These are phyloP conservation scores for Caenorhabditis latens DNA, from an alignment of 1,140 invertebrate species.

Conservation along the genomic window DNA sequence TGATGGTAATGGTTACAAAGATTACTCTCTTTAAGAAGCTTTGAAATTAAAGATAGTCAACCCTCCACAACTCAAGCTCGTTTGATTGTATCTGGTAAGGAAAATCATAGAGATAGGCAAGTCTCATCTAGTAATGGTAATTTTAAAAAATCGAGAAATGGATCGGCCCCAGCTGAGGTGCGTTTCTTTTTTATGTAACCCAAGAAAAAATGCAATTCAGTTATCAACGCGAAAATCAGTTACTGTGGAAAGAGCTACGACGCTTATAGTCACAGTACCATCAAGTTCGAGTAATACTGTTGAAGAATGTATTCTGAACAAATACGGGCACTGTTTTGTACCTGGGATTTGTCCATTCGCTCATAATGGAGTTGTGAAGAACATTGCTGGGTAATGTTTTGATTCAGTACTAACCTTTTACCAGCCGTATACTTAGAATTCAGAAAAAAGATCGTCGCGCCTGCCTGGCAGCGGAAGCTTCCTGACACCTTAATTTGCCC, in stretches of 20 bases:
- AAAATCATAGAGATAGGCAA: not conserved
- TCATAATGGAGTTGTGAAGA: constrained; percentile 12
- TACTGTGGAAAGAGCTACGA: not conserved
- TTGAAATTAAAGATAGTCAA: constrained; percentile 14
- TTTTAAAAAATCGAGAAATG: too few species aligned
- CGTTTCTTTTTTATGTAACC: not conserved
- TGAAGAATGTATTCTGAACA: constrained; percentile 34
- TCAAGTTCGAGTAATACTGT: not conserved
- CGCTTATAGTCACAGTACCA: not conserved
- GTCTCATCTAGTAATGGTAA: not conserved
- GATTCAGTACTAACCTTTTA: not conserved
- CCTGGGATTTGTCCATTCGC: not conserved
- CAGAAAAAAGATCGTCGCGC: not conserved
- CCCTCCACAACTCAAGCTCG: not conserved
- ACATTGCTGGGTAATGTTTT: not conserved
- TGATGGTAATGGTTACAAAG: not conserved
- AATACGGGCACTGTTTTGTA: constrained; percentile 32
- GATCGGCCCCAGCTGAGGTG: not conserved
- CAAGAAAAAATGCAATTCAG: not conserved
- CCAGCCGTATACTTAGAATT: not conserved
- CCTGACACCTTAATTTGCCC: not conserved
- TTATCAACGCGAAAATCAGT: not conserved
- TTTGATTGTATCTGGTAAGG: not conserved
- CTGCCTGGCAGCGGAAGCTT: not conserved
- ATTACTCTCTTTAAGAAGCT: not conserved